Evolutionary conservation across 2,797 vertebrate genomes (phyloP).

Genomic region (Philypnodon macrostomus): DNA sequence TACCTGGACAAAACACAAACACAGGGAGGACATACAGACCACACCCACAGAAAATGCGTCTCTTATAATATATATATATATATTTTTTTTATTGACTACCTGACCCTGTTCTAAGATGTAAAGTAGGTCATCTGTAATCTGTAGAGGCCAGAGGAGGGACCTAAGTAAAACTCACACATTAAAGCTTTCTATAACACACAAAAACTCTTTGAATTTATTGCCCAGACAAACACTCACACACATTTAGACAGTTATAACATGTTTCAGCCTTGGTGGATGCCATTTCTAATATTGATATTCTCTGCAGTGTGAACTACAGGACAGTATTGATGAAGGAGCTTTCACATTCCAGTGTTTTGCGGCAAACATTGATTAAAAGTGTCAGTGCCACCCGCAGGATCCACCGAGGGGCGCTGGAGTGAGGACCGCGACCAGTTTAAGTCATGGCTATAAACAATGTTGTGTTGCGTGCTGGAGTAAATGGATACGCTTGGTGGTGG

Average conservation of each 20-base stretch:
- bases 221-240: conserved; percentile 1
- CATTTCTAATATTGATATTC: conserved; percentile 19
- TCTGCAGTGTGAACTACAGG: conserved; percentile 3
- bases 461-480: too few species aligned
- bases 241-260: background rate
- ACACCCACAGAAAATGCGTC: too few species aligned
- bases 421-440: background rate
- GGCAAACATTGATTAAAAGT: conserved; percentile 40
- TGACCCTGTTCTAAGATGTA: too few species aligned
- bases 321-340: conserved; percentile 26
- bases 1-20: too few species aligned
- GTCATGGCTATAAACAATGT: background rate
- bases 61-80: too few species aligned
- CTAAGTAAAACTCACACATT: too few species aligned
- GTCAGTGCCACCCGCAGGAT: conserved; percentile 15
- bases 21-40: too few species aligned
- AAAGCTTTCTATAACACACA: background rate
- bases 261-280: conserved; percentile 22
- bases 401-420: conserved; percentile 2
- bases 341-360: conserved; percentile 31
- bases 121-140: too few species aligned
- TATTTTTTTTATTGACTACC: too few species aligned
- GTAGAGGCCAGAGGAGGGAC: too few species aligned
- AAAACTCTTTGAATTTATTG: background rate
- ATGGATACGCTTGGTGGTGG: too few species aligned